A percentile compares a stretch with the other conserved stretches of the same genome.
These are phyloP conservation scores for Polietes domitor DNA, from an alignment of 2,888 invertebrate species.

Conservation along the genomic window DNA sequence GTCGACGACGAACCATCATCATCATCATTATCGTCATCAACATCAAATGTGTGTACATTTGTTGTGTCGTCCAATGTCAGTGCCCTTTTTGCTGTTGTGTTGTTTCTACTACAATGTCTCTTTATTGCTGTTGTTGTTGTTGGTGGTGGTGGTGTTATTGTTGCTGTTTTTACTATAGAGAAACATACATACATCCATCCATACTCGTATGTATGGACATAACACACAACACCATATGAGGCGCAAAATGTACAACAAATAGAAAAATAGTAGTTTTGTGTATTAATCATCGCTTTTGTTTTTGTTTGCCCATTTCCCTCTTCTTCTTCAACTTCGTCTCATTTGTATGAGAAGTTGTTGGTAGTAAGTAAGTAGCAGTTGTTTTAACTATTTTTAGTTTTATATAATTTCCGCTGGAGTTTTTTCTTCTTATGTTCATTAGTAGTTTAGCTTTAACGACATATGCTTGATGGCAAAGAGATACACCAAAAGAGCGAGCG, in stretches of 20 bases:
- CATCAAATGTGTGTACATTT: neutral
- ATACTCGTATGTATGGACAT: neutral
- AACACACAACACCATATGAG: slow-evolving; percentile 24
- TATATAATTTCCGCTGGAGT: slow-evolving; percentile 50
- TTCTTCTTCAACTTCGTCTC: no score
- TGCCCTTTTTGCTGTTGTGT: slow-evolving; percentile 57
- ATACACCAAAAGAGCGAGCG: no score
- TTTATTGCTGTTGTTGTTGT: slow-evolving; percentile 39
- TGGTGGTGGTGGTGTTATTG: neutral
- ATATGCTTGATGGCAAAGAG: no score
- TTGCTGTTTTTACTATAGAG: slow-evolving; percentile 20
- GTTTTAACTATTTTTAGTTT: slow-evolving; percentile 54
- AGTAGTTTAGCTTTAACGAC: neutral
- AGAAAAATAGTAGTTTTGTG: slow-evolving; percentile 29
- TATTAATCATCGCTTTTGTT: slow-evolving; percentile 29
- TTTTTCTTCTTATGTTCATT: neutral
- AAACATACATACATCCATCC: neutral
- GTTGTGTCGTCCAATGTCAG: slow-evolving; percentile 59
- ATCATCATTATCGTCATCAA: slow-evolving; percentile 18
- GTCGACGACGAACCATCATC: neutral
- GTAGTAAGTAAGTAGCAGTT: slow-evolving; percentile 12
- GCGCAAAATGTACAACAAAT: slow-evolving; percentile 28
- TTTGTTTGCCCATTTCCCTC: neutral
- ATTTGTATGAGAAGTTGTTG: neutral
- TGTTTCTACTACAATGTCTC: slow-evolving; percentile 8